Conservation (phyloP, 2,888 invertebrate species). For the Lithophane leautieri region DNA sequence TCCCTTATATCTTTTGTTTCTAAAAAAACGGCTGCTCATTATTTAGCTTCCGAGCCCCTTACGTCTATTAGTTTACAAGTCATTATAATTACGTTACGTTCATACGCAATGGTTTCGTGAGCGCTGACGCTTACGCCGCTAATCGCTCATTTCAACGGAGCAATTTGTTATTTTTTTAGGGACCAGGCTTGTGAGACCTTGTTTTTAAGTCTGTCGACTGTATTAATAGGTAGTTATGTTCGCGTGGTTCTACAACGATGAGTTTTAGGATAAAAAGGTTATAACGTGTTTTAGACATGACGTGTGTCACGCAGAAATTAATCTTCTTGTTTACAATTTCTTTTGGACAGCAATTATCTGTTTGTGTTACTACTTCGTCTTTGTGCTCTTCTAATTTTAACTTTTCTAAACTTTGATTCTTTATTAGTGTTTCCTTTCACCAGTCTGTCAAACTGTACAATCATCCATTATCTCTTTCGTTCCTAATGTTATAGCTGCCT, state of each 20-base stretch:
- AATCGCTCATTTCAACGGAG: conserved; percentile 78
- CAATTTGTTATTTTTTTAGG: conserved; percentile 74
- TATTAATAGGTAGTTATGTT: conserved; percentile 31
- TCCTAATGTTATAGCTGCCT: not conserved
- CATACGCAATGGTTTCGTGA: conserved; percentile 75
- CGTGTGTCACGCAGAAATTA: conserved; percentile 1
- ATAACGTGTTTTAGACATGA: conserved; percentile 16
- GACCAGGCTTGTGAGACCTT: conserved; percentile 36
- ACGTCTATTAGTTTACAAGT: conserved; percentile 74
- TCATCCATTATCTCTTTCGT: not conserved
- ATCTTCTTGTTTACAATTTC: not conserved
- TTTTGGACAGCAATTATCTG: not conserved
- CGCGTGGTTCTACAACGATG: conserved; percentile 19
- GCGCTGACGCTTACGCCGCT: conserved; percentile 74
- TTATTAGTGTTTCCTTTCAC: no score
- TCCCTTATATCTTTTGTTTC: conserved; percentile 24
- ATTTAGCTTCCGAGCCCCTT: conserved; percentile 46
- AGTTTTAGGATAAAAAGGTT: conserved; percentile 6
- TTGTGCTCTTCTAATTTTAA: not conserved
- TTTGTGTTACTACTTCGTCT: not conserved
- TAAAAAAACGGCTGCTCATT: conserved; percentile 49
- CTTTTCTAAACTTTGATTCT: not conserved
- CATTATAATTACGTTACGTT: conserved; percentile 80
- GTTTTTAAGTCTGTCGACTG: conserved; percentile 11
- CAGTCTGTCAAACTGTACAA: not conserved